Evolutionary conservation across 2,113 vertebrate genomes (phyloP), one percentile per base, ranked within the genome.

Genomic region (Turnix velox): DNA sequence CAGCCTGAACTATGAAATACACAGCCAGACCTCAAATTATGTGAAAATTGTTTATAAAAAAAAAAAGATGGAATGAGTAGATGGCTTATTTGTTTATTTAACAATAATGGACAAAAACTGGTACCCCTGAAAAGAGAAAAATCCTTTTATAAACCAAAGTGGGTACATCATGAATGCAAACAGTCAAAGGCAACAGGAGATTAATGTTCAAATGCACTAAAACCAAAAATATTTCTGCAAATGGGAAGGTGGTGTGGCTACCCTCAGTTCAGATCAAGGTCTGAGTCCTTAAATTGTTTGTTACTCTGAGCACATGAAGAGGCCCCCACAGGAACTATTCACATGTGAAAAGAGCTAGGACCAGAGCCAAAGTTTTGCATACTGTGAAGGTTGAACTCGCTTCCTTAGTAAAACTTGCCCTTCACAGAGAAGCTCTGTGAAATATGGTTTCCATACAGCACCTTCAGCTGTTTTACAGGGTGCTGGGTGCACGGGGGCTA

Each of bases 271-370:
- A 82, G 71, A 94, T 58, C 81, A 95, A 92, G 91, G 84, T 88
- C 87, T 94, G 65, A 92, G 27, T 66, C 81, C 69, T 84, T 80
- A 61, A 51, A 76, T 90, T 94, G 84, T 93, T 96, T 96, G 94
- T 96, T 95, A 94, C 94, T 95, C 91, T 62, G 22, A 89, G 95
- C 94, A 96, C 95, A 92, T 15, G 83, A 93, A 88, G 95, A 96
- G 95, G 88, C 87, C 94, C 94, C 58, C 92, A 73, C 88, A 92
- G 91, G 95, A 94, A 58, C 91, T 89, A 91, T 92, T 92, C 95
- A 94, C 87, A 94, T 79, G 69, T 96, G 92, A 96, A 96, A 94
- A 94, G 91, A 92, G 92, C 95, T 65, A 95, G 95, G 94, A 93
- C 58, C 77, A 42, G 84, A 92, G 89, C 95, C 94, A 95, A 95